Base-by-base conservation (phyloP, 2,888 invertebrate genomes). In the Drosophila meridiana region DNA sequence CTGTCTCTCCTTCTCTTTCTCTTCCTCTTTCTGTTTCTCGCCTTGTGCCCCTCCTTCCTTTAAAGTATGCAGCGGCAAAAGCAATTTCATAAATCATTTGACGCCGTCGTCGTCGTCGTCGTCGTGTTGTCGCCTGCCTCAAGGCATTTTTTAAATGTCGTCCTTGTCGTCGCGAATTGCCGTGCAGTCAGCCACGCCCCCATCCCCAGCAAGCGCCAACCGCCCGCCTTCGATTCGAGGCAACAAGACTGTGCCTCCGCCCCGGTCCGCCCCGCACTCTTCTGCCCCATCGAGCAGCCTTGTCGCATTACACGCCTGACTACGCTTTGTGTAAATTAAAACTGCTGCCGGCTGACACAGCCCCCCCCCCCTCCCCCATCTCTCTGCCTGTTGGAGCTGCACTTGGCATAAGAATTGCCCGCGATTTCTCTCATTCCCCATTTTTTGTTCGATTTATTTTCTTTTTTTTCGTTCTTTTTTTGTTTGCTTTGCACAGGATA, bases 1-100 rank as follows among this genome's bases (percentile, higher is more conserved):
- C n/a, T 6, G 8, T 30, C 20, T 7, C 38, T 40, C 55, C 28
- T 14, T 6, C 28, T 38, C 26, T 28, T 14, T 14, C 14, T n/a
- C 20, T 14, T 13, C 4, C 28, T 14, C 6, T 13, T 6, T 3
- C 53, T 4, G 28, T 14, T 3, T 13, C 11, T 3, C 53, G 2
- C 38, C 11, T 7, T 30, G 5, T 1, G 34, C 28, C 4, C 5
- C 45, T 3, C 2, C 1, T 30, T 4, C 11, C 4, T 20, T n/a
- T 8, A 43, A 70, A 80, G 78, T 67, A 55, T 64, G 85, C 76
- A 87, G 73, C 76, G 75, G 87, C 77, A 85, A 90, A 90, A 90
- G 87, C 91, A 90, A 92, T 92, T 92, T 92, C 91, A 92, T 92
- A 92, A 92, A 92, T 92, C 91, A 92, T 92, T 92, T 92, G 89